These are phyloP conservation scores for Amiota mariae DNA, from an alignment of 2,888 invertebrate genomes.

Conservation along the genomic window DNA sequence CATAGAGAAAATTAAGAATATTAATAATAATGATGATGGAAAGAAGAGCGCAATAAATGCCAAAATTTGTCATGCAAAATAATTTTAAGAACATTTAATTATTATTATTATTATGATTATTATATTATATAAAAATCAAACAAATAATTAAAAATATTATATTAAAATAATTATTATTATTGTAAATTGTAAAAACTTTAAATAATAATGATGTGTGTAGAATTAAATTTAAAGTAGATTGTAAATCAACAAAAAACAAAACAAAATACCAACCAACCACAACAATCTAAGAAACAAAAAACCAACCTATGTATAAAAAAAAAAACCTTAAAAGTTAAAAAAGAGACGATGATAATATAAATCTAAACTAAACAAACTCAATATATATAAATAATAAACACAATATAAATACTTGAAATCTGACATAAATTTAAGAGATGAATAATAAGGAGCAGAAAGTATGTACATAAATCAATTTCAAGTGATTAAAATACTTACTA, in stretches of 20 bases:
- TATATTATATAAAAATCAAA: no score
- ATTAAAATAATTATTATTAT: conserved; percentile 13
- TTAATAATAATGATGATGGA: not conserved
- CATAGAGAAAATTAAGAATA: no score
- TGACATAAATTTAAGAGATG: no score
- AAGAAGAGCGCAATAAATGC: conserved; percentile 61
- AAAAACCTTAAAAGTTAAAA: conserved; percentile 18
- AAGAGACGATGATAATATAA: no score
- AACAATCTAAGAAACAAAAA: no score
- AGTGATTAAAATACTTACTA: conserved; percentile 35
- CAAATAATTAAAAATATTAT: no score
- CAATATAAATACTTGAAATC: no score
- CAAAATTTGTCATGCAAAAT: conserved; percentile 54
- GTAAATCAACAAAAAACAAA: conserved; percentile 12
- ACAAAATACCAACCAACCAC: no score
- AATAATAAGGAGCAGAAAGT: no score
- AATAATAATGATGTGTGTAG: conserved; percentile 15
- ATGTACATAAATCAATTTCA: not conserved
- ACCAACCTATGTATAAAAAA: not conserved
- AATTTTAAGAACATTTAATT: conserved; percentile 39
- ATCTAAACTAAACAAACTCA: no score
- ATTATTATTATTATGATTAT: conserved; percentile 34
- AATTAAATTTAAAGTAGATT: conserved; percentile 34
- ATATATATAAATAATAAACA: no score
- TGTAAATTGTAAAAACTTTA: conserved; percentile 41